These are phyloP conservation scores for Xiphophorus birchmanni DNA, from an alignment of 2,797 vertebrate species.

Conservation along the genomic window DNA sequence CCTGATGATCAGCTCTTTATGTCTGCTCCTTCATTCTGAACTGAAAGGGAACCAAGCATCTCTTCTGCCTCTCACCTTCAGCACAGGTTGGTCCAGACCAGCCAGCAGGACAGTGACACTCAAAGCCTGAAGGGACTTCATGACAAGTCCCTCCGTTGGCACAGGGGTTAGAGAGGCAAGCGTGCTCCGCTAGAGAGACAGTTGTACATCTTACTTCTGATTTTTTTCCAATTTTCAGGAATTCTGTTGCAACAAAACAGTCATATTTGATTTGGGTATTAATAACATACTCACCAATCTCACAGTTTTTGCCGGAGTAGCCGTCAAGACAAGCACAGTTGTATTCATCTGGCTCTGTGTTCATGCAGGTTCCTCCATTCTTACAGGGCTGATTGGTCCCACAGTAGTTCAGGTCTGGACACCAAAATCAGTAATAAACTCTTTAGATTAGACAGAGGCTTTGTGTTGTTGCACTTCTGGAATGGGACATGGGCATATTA, in stretches of 20 bases:
- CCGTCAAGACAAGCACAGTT: slow-evolving; percentile 90
- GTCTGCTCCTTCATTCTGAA: not conserved
- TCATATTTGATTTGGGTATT: not conserved
- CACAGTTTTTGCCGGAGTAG: slow-evolving; percentile 94
- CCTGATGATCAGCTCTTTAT: not conserved
- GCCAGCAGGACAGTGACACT: slow-evolving; percentile 92
- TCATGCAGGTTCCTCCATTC: slow-evolving; percentile 93
- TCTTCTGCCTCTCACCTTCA: slow-evolving; percentile 77
- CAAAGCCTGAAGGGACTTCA: slow-evolving; percentile 89
- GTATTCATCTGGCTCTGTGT: slow-evolving; percentile 92
- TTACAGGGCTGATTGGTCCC: slow-evolving; percentile 92
- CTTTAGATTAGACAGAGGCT: not conserved
- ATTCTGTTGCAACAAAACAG: not conserved
- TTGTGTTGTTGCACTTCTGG: slow-evolving; percentile 1
- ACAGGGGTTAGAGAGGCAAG: slow-evolving; percentile 93
- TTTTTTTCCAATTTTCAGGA: not conserved
- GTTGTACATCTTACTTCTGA: not conserved
- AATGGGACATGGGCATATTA: not conserved
- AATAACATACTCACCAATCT: slow-evolving; percentile 84
- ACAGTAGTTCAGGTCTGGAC: slow-evolving; percentile 95
- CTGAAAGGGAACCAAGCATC: not conserved
- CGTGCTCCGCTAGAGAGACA: slow-evolving; percentile 86
- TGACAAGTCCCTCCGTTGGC: slow-evolving; percentile 94
- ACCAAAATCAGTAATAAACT: not conserved
- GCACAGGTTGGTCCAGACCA: slow-evolving; percentile 95